Percentiles rank a stretch among this genome's conserved stretches.
Conservation (phyloP, 2,113 vertebrate species). For the Pogona vitticeps region DNA sequence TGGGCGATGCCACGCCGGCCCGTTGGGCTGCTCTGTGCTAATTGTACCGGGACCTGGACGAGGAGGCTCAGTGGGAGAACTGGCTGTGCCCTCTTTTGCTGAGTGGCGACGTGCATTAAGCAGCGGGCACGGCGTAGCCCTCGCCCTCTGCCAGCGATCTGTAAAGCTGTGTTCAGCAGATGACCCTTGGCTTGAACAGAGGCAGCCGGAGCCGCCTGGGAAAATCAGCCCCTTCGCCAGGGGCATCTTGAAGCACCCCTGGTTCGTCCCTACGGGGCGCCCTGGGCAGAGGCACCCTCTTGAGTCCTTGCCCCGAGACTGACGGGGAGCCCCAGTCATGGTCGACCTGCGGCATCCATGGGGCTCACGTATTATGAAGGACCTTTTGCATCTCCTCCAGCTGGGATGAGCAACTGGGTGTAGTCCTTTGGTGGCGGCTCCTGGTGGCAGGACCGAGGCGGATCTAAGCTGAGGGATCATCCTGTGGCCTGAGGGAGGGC, state of each 20-base stretch:
- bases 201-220: not conserved
- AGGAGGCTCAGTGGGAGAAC: constrained; percentile 68
- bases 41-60: constrained; percentile 61
- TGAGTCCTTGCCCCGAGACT: no score
- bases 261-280: not conserved
- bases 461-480: no score
- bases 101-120: constrained; percentile 14
- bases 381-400: no score
- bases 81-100: constrained; percentile 66
- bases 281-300: not conserved
- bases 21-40: constrained; percentile 36
- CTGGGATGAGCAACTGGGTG: no score
- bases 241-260: no score
- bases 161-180: constrained; percentile 54
- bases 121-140: constrained; percentile 34
- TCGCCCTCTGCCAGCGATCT: constrained; percentile 20
- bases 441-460: no score
- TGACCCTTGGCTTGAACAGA: constrained; percentile 13
- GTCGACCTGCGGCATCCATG: no score
- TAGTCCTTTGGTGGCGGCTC: no score
- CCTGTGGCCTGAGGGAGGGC: no score
- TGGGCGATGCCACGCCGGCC: constrained; percentile 43
- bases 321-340: no score
- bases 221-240: accelerated
- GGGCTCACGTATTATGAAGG: no score